phyloP scores from a whole-genome alignment of 2,888 invertebrate species.

The Chloromyia formosa region DNA sequence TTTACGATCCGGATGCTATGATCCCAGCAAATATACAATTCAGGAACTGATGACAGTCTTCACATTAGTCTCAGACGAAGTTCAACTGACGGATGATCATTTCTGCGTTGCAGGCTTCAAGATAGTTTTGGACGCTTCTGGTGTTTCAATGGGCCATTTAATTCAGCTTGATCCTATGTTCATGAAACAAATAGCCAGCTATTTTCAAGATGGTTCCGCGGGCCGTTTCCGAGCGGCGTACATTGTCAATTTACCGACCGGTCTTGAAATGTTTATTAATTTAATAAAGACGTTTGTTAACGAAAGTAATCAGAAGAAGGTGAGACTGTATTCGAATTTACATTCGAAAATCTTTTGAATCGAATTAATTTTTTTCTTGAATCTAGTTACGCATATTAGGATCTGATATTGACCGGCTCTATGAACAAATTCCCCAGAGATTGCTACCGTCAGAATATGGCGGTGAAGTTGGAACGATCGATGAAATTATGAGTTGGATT shows the following conservation, averaged over 20 bases:
- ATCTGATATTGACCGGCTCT: slow-evolving; percentile 66
- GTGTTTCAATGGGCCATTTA: slow-evolving; percentile 65
- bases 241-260: slow-evolving; percentile 66
- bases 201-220: slow-evolving; percentile 67
- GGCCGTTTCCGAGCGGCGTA: slow-evolving; percentile 67
- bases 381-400: slow-evolving; percentile 67
- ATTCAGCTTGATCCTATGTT: slow-evolving; percentile 67
- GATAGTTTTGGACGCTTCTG: slow-evolving; percentile 66
- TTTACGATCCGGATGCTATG: slow-evolving; percentile 65
- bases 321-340: slow-evolving; percentile 59
- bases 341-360: not conserved
- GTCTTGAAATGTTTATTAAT: slow-evolving; percentile 66
- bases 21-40: slow-evolving; percentile 62
- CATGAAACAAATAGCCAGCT: slow-evolving; percentile 66
- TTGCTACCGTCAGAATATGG: slow-evolving; percentile 71
- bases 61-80: slow-evolving; percentile 67
- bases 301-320: slow-evolving; percentile 68
- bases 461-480: slow-evolving; percentile 66
- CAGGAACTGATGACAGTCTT: slow-evolving; percentile 65
- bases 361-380: slow-evolving; percentile 2
- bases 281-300: slow-evolving; percentile 67
- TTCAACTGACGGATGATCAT: slow-evolving; percentile 68
- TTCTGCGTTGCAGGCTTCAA: slow-evolving; percentile 64
- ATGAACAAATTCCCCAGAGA: slow-evolving; percentile 67
- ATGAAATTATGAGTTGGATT: slow-evolving; percentile 42